These are phyloP conservation scores for Limonius californicus DNA, from an alignment of 1,140 invertebrate species.

Conservation along the genomic window DNA sequence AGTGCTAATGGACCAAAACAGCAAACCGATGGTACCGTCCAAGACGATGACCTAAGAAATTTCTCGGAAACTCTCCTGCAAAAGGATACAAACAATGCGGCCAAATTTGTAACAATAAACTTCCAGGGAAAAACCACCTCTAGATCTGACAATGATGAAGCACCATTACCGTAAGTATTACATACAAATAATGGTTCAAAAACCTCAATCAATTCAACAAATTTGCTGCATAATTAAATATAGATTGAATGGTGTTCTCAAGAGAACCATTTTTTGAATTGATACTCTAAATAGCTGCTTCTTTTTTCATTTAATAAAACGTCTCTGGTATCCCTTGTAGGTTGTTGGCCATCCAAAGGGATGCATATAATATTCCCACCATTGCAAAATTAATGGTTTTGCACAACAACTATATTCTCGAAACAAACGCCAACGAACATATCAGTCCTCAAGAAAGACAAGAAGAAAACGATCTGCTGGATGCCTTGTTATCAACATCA, in stretches of 20 bases:
- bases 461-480: slow-evolving; percentile 74
- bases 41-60: slow-evolving; percentile 59
- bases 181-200: slow-evolving; percentile 23
- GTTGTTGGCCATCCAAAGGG: slow-evolving; percentile 56
- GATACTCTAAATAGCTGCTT: no score
- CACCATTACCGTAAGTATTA: slow-evolving; percentile 63
- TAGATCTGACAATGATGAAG: slow-evolving; percentile 62
- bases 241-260: no score
- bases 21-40: background rate
- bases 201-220: no score
- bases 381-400: slow-evolving; percentile 63
- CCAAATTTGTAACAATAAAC: slow-evolving; percentile 63
- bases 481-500: slow-evolving; percentile 66
- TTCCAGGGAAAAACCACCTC: slow-evolving; percentile 68
- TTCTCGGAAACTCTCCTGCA: slow-evolving; percentile 67
- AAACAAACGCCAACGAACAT: slow-evolving; percentile 70
- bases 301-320: no score
- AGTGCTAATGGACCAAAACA: background rate
- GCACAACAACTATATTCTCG: slow-evolving; percentile 74
- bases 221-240: no score
- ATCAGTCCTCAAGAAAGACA: slow-evolving; percentile 68
- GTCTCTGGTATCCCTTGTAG: slow-evolving; percentile 45
- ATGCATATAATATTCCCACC: slow-evolving; percentile 60
- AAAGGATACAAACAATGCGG: slow-evolving; percentile 68
- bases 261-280: no score